Evolutionary conservation across 2,888 invertebrate genomes (phyloP), one percentile per base, ranked within the genome.

Genomic region (Melanostoma mellinum): DNA sequence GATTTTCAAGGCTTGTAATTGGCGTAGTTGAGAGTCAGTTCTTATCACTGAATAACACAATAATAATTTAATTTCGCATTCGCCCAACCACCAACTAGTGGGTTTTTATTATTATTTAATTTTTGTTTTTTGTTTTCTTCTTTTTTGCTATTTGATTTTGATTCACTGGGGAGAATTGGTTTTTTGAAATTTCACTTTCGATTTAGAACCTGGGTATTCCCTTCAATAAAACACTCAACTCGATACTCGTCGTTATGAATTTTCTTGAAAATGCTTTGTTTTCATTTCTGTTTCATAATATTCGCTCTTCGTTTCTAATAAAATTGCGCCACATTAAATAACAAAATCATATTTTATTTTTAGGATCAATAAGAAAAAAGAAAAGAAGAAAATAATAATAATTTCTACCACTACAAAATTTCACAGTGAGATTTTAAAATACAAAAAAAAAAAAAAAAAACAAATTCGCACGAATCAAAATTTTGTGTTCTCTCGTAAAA

Each of bases 391-490:
- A 55, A 69, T 42, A 58, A 74, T 61, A 53, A 63, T 32, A 52
- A 78, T 52, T 63, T 78, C 65, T 58, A 42, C 48, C 53, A 53
- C 33, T 36, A 8, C n/a, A 20, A 52, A 53, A 53, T 55, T 48
- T 58, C 6, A 36, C 46, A 74, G 55, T 36, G 42, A 40, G 48
- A 65, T 33, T 50, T 40, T 10, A 36, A 9, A n/a, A n/a, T n/a
- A n/a, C n/a, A n/a, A 44, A 38, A 36, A 50, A 3, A 42, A 58
- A 46, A 56, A 40, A 35, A 44, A 53, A n/a, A 61, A 55, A 60
- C 61, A 84, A 71, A 80, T 79, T 85, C 75, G 84, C 84, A 80
- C 84, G 84, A 80, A 58, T 75, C 56, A 42, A 71, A 72, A 68
- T 53, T 73, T 79, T 76, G 68, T 72, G 72, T 40, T 75, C 75